Evolutionary conservation across 1,140 invertebrate species (phyloP), one percentile per base, ranked within the genome.

Genomic region (Bombus pascuorum): DNA sequence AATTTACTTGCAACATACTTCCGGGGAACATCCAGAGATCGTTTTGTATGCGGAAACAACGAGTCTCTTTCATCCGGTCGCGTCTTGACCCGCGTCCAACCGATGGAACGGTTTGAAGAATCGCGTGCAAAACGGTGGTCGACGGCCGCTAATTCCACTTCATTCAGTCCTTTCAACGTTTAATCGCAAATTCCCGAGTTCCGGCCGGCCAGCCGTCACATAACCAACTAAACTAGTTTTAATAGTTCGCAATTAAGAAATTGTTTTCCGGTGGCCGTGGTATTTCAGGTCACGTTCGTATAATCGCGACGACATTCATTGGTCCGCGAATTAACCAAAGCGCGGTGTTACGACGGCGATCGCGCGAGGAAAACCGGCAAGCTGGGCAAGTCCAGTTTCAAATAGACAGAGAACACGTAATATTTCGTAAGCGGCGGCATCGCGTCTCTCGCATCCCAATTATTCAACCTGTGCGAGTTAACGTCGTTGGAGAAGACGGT

Each of bases 221-320:
- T 22, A n/a, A 34, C n/a, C n/a, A 18, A 53, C 8, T 34, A 70
- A 32, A 70, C 39, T 72, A 57, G 34, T 59, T 80, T 81, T 22
- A 57, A 71, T 59, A 71, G 79, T 42, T 72, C 28, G 68, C 15
- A 42, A 71, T 72, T 53, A 81, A 81, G 79, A 57, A 53, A 81
- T 72, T 71, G 66, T 71, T 81, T 42, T 3, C 68, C 15, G 13
- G 1, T 13, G 22, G 12, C 6, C 4, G 9, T 28, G 28, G 1
- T 13, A 28, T 47, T n/a, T 32, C 53, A 18, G 37, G 8, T n/a
- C 62, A 44, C 39, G 15, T 53, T 71, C 34, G 28, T 32, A 3
- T 2, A 37, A 72, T 81, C 34, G 28, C 28, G 1, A n/a, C 32
- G 59, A 44, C 66, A 25, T 42, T 42, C 47, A 25, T 72, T 81